Conservation (phyloP, 2,797 vertebrate species). For the Corythornis leucogaster region DNA sequence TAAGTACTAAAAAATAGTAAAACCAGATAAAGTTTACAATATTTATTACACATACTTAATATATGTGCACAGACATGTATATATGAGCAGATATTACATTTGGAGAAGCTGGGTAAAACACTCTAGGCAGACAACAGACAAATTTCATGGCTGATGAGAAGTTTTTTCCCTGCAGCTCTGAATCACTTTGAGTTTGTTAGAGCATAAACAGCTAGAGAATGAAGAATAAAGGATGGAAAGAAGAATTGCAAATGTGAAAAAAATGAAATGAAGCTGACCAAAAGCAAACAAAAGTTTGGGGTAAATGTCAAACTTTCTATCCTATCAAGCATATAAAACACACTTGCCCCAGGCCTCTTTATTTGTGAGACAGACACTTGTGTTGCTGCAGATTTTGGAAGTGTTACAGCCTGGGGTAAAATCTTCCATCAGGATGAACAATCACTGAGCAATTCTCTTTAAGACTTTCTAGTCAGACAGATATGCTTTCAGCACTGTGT, state of each 20-base stretch:
- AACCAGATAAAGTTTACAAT: background rate
- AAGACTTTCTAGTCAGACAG: background rate
- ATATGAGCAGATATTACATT: background rate
- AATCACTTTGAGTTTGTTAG: background rate
- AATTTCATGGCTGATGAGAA: background rate
- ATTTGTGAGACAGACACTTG: background rate
- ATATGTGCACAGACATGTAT: background rate
- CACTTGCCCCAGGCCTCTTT: background rate
- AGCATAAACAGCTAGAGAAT: background rate
- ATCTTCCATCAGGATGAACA: background rate
- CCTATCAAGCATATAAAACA: background rate
- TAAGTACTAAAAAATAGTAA: background rate
- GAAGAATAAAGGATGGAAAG: background rate
- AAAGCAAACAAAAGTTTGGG: background rate
- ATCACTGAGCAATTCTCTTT: slow-evolving; percentile 1
- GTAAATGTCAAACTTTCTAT: background rate
- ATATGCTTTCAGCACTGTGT: background rate
- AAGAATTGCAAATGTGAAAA: background rate
- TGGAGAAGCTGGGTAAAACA: background rate
- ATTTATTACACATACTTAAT: background rate
- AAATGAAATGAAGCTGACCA: background rate
- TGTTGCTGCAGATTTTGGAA: slow-evolving; percentile 5
- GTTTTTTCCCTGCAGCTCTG: background rate
- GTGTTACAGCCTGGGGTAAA: background rate
- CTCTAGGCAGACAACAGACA: background rate